Conservation (phyloP, 2,888 invertebrate genomes). For the Eustalomyia histrio region DNA sequence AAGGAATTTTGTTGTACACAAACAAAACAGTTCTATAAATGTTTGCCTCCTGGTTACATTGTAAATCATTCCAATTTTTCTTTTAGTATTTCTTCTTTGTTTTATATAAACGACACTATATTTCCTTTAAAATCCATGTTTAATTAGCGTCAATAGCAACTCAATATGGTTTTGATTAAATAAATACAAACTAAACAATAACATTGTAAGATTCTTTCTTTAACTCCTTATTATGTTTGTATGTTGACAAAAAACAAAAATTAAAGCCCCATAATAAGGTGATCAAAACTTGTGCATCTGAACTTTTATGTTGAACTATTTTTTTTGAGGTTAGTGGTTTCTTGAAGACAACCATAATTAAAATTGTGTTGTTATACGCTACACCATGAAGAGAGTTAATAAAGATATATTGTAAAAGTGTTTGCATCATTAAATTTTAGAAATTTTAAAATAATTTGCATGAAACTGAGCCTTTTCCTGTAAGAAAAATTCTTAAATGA, state of each 20-base stretch:
- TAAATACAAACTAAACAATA: background rate
- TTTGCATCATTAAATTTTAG: too few species aligned
- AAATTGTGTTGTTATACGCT: slow-evolving; percentile 4
- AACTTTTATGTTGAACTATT: slow-evolving; percentile 11
- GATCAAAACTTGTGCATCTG: slow-evolving; percentile 9
- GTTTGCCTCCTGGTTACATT: slow-evolving; percentile 26
- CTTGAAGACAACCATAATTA: slow-evolving; percentile 12
- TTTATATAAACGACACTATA: slow-evolving; percentile 22
- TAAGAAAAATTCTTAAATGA: too few species aligned
- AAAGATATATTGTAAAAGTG: too few species aligned
- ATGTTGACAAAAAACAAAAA: background rate
- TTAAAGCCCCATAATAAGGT: background rate
- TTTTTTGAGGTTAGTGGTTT: slow-evolving; percentile 13
- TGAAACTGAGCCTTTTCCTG: too few species aligned
- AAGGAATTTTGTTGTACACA: slow-evolving; percentile 5
- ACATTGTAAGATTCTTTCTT: background rate
- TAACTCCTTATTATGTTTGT: background rate
- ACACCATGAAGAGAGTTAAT: too few species aligned
- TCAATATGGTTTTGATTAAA: slow-evolving; percentile 32
- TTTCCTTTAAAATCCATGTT: slow-evolving; percentile 37
- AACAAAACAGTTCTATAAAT: background rate
- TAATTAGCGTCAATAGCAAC: slow-evolving; percentile 43
- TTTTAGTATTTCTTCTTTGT: background rate
- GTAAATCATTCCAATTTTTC: slow-evolving; percentile 36
- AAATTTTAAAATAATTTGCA: too few species aligned